These are phyloP conservation scores for Reinhardtius hippoglossoides DNA, from an alignment of 2,113 vertebrate genomes.

Conservation along the genomic window DNA sequence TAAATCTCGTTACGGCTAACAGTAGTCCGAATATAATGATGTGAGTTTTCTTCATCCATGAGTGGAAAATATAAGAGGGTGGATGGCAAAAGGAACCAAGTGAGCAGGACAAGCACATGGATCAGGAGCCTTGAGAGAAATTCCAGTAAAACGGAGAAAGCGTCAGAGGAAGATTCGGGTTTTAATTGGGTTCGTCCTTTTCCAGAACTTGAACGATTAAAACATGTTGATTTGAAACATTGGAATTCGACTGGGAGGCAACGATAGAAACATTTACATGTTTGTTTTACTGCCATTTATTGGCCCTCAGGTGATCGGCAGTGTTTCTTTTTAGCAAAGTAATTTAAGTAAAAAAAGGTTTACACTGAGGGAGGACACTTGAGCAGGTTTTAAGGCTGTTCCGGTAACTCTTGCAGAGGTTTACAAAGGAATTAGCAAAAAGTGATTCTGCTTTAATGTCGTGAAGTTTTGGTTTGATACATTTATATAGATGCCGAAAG, in stretches of 20 bases:
- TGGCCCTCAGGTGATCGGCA: not conserved
- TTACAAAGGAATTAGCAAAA: not conserved
- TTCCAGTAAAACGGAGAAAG: not conserved
- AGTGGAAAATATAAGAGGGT: not conserved
- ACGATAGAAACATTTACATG: conserved; percentile 1
- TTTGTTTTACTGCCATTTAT: no score
- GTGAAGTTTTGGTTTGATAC: no score
- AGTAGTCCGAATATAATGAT: no score
- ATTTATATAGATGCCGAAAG: no score
- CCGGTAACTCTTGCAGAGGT: not conserved
- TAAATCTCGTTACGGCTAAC: no score
- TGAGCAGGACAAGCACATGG: not conserved
- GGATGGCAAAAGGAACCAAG: not conserved
- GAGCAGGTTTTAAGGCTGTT: not conserved
- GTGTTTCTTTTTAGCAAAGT: not conserved
- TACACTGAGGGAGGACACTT: not conserved
- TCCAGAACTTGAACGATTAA: conserved; percentile 7
- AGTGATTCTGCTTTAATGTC: no score
- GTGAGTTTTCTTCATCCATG: not conserved
- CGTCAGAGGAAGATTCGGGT: not conserved
- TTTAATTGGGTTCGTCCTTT: conserved; percentile 13
- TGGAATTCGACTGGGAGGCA: not conserved
- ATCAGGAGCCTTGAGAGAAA: not conserved
- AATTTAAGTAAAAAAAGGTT: not conserved
- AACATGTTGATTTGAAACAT: not conserved